phyloP scores from a whole-genome alignment of 2,113 vertebrate genomes.

The Saimiri boliviensis region DNA sequence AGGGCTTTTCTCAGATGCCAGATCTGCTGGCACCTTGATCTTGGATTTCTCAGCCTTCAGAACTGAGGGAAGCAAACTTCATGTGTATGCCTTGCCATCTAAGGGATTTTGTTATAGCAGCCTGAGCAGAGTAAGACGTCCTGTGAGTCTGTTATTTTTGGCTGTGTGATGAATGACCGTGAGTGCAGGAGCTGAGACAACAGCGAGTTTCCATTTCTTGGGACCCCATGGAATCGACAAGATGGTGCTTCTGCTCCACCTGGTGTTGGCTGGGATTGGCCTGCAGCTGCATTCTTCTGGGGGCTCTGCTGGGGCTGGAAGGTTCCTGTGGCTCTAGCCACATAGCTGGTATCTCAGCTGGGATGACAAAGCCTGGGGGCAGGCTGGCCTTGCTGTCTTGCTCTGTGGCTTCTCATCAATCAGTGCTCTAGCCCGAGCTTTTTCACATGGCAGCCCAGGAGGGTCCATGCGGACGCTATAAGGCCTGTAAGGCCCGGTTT shows the following conservation, averaged over 20 bases:
- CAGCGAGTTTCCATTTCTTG: accelerated
- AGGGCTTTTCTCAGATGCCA: neutral
- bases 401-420: neutral
- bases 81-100: neutral
- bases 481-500: neutral
- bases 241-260: neutral
- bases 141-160: neutral
- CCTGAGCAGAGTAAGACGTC: neutral
- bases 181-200: neutral
- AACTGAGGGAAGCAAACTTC: neutral
- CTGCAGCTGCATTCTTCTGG: no score
- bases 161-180: neutral
- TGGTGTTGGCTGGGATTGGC: neutral
- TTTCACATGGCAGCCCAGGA: neutral
- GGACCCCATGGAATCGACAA: neutral
- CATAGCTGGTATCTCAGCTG: neutral
- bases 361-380: no score
- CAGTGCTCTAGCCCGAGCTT: neutral
- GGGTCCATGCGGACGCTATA: neutral
- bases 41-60: neutral
- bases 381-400: neutral
- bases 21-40: neutral
- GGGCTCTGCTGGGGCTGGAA: neutral
- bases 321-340: neutral
- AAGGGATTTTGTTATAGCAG: neutral